These are phyloP conservation scores for Lasioglossum lativentre DNA, from an alignment of 2,888 invertebrate genomes.

Conservation along the genomic window DNA sequence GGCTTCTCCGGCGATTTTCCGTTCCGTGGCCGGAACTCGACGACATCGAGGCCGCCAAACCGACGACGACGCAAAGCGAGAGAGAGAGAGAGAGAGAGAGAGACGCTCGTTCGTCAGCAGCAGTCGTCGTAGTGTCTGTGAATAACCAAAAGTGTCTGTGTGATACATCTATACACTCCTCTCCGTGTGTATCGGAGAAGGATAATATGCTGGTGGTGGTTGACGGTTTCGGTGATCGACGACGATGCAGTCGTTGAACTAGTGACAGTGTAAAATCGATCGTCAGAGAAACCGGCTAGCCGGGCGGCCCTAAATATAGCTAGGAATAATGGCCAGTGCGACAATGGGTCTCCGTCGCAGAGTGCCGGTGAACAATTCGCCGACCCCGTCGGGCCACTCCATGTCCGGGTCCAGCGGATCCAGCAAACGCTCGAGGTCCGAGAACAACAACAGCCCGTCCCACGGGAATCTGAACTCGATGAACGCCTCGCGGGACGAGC, in stretches of 20 bases:
- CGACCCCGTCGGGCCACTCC: conserved; percentile 75
- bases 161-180: not conserved
- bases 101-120: not conserved
- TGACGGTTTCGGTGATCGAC: conserved; percentile 58
- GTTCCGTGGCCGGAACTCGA: conserved; percentile 16
- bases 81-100: not conserved
- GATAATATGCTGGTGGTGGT: conserved; percentile 44
- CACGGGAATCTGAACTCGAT: conserved; percentile 83
- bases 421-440: conserved; percentile 82
- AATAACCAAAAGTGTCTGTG: conserved; percentile 20
- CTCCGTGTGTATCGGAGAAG: not conserved
- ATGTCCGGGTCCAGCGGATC: conserved; percentile 61
- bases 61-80: not conserved
- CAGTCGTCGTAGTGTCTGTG: not conserved
- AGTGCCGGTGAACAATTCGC: conserved; percentile 80
- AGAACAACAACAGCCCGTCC: conserved; percentile 84
- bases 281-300: conserved; percentile 41
- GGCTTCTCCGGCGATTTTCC: conserved; percentile 47
- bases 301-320: conserved; percentile 52
- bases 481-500: conserved; percentile 76
- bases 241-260: conserved; percentile 58
- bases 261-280: conserved; percentile 60
- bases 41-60: conserved; percentile 15
- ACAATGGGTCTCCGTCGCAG: conserved; percentile 84
- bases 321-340: conserved; percentile 80